Evolutionary conservation across 2,888 invertebrate species (phyloP).

Genomic region (Steromphala cineraria): DNA sequence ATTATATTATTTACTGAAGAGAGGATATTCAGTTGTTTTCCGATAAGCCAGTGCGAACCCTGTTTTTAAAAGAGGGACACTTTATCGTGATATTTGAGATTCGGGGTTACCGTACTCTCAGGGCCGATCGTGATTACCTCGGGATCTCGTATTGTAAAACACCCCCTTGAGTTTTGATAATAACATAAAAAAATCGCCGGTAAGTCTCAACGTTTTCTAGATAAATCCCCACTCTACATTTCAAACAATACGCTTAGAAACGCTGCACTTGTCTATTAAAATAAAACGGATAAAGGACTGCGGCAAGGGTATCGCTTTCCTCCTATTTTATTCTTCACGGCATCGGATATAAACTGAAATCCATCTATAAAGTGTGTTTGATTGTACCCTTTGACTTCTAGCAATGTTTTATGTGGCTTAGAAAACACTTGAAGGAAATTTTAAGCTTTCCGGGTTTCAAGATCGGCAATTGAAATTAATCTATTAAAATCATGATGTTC

Average conservation of each 20-base stretch:
- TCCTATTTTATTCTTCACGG: not conserved
- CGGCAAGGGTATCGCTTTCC: not conserved
- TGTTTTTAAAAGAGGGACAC: no score
- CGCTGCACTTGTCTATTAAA: not conserved
- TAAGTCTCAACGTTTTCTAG: not conserved
- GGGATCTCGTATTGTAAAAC: not conserved
- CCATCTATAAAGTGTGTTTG: no score
- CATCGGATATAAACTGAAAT: not conserved
- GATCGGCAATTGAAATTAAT: no score
- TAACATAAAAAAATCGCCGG: not conserved
- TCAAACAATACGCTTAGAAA: not conserved
- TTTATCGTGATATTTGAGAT: no score
- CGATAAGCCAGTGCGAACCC: not conserved
- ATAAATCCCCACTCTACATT: not conserved
- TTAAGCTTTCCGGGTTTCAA: no score
- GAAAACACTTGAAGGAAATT: no score
- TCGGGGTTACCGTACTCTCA: no score
- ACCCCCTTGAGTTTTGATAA: not conserved
- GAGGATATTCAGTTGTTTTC: not conserved
- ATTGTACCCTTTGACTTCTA: no score
- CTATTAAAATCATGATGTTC: no score
- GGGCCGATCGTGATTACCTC: no score
- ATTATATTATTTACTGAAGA: not conserved
- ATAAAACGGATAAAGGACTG: not conserved
- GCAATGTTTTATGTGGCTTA: no score